Evolutionary conservation across 2,113 vertebrate species (phyloP).

Genomic region (Phylloscopus trochiloides): DNA sequence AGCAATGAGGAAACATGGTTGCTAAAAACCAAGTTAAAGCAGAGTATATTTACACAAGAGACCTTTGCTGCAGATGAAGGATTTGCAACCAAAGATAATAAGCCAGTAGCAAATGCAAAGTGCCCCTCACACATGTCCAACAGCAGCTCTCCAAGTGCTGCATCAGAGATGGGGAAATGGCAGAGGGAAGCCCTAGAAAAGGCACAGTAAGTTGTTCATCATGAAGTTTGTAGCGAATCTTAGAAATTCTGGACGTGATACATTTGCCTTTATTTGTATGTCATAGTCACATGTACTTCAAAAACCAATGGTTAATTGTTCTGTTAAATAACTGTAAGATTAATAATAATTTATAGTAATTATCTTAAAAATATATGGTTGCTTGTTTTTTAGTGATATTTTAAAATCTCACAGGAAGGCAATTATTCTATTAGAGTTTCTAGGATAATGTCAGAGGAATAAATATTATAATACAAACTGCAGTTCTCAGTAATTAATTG

Average conservation of each 20-base stretch:
- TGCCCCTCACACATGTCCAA: neutral
- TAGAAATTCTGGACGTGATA: neutral
- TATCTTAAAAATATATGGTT: neutral
- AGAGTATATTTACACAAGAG: slow-evolving; percentile 20
- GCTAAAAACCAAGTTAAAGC: slow-evolving; percentile 7
- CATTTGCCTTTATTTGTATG: neutral
- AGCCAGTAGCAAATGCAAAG: neutral
- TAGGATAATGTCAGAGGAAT: neutral
- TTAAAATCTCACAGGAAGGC: neutral
- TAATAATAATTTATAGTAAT: neutral
- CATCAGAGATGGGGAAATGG: neutral
- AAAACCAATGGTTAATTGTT: neutral
- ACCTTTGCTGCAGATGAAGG: neutral
- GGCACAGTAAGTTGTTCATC: slow-evolving; percentile 69
- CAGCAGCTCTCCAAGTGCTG: neutral
- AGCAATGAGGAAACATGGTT: neutral
- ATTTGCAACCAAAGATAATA: neutral
- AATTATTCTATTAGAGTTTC: neutral
- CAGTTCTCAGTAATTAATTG: neutral
- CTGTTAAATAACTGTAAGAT: neutral
- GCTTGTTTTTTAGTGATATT: neutral
- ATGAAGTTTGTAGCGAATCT: neutral
- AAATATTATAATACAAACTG: neutral
- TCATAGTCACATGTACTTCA: neutral
- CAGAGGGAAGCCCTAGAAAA: slow-evolving; percentile 51